These are phyloP conservation scores for Caenorhabditis uteleia DNA, from an alignment of 2,888 invertebrate genomes.

Conservation along the genomic window DNA sequence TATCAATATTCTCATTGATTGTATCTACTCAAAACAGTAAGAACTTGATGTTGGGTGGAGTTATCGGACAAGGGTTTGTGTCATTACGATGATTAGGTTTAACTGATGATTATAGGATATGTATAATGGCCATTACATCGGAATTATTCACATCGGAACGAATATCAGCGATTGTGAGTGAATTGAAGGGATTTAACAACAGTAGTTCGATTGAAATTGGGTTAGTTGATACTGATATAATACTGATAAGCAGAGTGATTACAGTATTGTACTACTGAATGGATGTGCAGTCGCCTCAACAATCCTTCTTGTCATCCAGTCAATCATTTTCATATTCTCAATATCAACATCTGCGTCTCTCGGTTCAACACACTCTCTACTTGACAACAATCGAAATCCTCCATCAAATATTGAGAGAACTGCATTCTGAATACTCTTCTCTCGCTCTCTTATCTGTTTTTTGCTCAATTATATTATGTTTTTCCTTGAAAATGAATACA, in stretches of 20 bases:
- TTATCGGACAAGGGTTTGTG: constrained; percentile 25
- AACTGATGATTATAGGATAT: constrained; percentile 14
- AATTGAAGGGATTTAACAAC: constrained; percentile 16
- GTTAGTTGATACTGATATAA: constrained; percentile 5
- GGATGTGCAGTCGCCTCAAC: constrained; percentile 28
- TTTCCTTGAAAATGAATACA: too few relatives aligned
- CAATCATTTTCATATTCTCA: constrained; percentile 29
- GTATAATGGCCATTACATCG: constrained; percentile 15
- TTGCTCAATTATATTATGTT: too few relatives aligned
- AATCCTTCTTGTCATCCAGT: constrained; percentile 30
- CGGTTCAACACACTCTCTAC: constrained; percentile 16
- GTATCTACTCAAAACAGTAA: constrained; percentile 15
- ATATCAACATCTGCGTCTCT: constrained; percentile 7
- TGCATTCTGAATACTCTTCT: constrained; percentile 23
- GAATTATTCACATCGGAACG: constrained; percentile 33
- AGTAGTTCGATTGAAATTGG: constrained; percentile 21
- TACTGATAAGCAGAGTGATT: constrained; percentile 11
- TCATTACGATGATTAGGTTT: neutral
- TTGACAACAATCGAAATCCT: constrained; percentile 38
- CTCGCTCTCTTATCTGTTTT: neutral
- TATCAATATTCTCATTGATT: constrained; percentile 21
- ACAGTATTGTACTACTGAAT: constrained; percentile 41
- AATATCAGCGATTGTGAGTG: constrained; percentile 25
- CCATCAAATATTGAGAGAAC: constrained; percentile 33
- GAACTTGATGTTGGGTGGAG: constrained; percentile 13